These are phyloP conservation scores for Myotis pilosus DNA, from an alignment of 2,797 vertebrate genomes.

Conservation along the genomic window DNA sequence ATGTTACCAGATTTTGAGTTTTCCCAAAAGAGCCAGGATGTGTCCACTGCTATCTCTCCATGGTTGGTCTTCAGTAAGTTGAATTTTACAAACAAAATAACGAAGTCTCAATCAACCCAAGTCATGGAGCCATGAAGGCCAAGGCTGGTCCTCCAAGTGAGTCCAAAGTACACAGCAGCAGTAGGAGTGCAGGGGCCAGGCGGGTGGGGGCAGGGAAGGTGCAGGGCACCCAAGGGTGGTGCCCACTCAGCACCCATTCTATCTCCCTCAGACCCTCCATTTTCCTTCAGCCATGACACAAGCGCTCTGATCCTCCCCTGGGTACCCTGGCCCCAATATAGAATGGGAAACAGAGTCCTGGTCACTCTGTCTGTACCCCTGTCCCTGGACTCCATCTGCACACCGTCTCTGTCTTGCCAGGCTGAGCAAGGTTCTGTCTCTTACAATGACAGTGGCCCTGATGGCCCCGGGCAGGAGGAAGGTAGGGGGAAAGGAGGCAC, in stretches of 20 bases:
- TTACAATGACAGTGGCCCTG: background rate
- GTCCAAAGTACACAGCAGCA: background rate
- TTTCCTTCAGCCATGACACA: background rate
- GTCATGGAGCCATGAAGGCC: background rate
- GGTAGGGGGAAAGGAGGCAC: constrained; percentile 57
- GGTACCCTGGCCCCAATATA: background rate
- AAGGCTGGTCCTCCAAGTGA: too few species aligned
- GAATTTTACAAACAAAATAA: background rate
- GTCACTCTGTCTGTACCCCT: background rate
- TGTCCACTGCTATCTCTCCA: background rate
- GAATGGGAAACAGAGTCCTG: background rate
- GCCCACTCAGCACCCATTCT: background rate
- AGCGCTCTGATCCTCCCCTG: background rate
- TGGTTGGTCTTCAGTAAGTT: background rate
- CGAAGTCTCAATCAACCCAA: background rate
- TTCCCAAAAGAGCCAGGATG: background rate
- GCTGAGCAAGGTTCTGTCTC: background rate
- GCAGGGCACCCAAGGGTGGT: background rate
- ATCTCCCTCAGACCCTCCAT: background rate
- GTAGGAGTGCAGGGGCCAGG: background rate
- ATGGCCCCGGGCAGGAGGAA: background rate
- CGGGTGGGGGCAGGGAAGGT: fast-evolving
- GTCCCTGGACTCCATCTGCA: background rate
- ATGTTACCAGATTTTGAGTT: background rate
- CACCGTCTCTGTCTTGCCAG: background rate